phyloP scores from a whole-genome alignment of 1,140 invertebrate genomes.

The Panonychus citri region DNA sequence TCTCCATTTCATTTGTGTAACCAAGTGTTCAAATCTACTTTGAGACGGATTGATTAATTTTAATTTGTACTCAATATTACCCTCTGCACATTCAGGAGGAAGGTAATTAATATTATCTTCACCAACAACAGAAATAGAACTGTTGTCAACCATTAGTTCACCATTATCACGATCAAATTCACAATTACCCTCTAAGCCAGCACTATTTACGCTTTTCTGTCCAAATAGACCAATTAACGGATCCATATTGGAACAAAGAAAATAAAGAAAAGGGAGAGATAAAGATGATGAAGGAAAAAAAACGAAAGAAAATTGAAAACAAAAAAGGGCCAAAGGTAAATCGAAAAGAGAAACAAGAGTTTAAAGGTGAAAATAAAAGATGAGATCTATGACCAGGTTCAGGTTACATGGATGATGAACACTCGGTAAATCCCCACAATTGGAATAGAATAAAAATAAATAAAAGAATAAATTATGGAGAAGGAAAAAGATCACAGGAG shows the following conservation, averaged over 20 bases:
- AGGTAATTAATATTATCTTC: slow-evolving; percentile 23
- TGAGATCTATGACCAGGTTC: too few relatives aligned
- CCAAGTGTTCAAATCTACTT: slow-evolving; percentile 57
- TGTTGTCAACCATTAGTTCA: not conserved
- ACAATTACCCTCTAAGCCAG: not conserved
- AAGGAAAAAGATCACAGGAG: too few relatives aligned
- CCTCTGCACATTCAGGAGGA: slow-evolving; percentile 67
- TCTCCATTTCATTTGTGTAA: slow-evolving; percentile 47
- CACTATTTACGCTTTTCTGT: not conserved
- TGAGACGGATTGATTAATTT: slow-evolving; percentile 70
- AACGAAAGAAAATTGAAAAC: too few relatives aligned
- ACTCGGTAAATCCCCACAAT: too few relatives aligned
- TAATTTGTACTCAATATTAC: slow-evolving; percentile 79
- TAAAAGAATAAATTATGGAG: too few relatives aligned
- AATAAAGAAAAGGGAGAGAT: too few relatives aligned
- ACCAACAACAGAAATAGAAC: not conserved
- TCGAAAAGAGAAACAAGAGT: too few relatives aligned
- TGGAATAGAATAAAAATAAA: too few relatives aligned
- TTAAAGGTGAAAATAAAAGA: too few relatives aligned
- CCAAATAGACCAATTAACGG: not conserved
- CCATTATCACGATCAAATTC: not conserved
- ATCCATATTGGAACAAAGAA: not conserved
- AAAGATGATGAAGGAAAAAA: too few relatives aligned
- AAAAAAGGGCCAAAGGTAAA: too few relatives aligned
- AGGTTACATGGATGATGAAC: too few relatives aligned